These are phyloP conservation scores for Callipepla squamata DNA, from an alignment of 2,113 vertebrate species.

Conservation along the genomic window DNA sequence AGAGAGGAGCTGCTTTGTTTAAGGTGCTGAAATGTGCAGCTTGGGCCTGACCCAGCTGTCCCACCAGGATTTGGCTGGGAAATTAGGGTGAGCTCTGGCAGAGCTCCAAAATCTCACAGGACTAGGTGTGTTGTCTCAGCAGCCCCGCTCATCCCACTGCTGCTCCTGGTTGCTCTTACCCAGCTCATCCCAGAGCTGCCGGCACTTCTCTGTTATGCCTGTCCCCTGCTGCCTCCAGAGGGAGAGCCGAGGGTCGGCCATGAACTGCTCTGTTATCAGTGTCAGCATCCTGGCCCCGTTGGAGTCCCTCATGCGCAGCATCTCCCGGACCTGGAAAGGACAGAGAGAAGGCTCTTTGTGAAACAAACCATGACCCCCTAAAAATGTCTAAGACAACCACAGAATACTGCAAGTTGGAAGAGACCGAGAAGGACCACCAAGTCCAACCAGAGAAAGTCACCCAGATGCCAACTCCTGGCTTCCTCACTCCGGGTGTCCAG, in stretches of 20 bases:
- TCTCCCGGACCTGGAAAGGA: slow-evolving; percentile 90
- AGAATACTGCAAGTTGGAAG: too few species aligned
- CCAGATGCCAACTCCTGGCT: not conserved
- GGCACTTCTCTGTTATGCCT: slow-evolving; percentile 97
- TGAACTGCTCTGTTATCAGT: slow-evolving; percentile 96
- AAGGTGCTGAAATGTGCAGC: not conserved
- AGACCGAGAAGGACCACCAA: too few species aligned
- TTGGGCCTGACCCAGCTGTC: not conserved
- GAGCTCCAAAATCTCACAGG: not conserved
- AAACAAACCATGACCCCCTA: not conserved
- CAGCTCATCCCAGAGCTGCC: slow-evolving; percentile 97
- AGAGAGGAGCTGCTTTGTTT: not conserved
- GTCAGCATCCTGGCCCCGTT: slow-evolving; percentile 98
- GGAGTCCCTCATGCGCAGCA: slow-evolving; percentile 98
- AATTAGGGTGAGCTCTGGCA: not conserved
- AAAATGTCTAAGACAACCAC: not conserved
- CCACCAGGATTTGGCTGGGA: not conserved
- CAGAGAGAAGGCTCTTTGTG: not conserved
- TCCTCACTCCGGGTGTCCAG: not conserved
- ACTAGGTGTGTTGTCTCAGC: not conserved
- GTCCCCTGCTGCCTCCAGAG: slow-evolving; percentile 98
- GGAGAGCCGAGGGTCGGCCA: slow-evolving; percentile 95
- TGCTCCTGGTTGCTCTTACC: slow-evolving; percentile 75
- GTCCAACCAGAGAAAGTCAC: not conserved
- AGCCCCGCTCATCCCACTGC: not conserved